Evolutionary conservation across 2,888 invertebrate genomes (phyloP), one percentile per base, ranked within the genome.

Genomic region (Thera britannica): DNA sequence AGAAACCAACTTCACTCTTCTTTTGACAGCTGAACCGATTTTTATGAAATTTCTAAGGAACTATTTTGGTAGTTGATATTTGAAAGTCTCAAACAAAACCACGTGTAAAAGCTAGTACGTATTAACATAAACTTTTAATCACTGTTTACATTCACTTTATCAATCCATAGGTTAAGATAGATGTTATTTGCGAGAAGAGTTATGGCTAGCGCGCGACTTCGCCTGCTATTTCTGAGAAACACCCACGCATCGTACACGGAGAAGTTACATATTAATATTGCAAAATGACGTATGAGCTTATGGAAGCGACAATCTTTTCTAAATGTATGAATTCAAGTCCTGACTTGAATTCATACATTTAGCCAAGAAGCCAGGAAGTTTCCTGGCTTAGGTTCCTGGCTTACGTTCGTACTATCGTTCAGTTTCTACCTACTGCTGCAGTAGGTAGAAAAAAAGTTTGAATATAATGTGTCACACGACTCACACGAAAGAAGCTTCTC

Each of bases 201-300:
- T 86, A 87, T 87, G 80, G 81, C 74, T 82, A 79, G 82, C 79
- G 72, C 81, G 78, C 75, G 82, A 77, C 72, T 82, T 74, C 67
- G 77, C 82, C 77, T 74, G 75, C 76, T 56, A 77, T 81, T 86
- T 82, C 83, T 78, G 73, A 77, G 83, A 84, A 86, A 67, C 85
- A 73, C 88, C 88, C 85, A 88, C 88, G 82, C 79, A 57, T 65
- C 62, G 71, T 77, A 69, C 23, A 75, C 74, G 77, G 57, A 35
- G 72, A 48, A 79, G 72, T 80, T 78, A 83, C 84, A 80, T 83
- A 83, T 83, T 83, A 84, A 85, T 82, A 76, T 77, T 76, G 65
- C 61, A 59, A 58, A 23, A 44, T 55, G 76, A 73, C 62, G 49
- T 76, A 76, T 5, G 65, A 41, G 38, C 2, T 7, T 36, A 73